These are phyloP conservation scores for Tenualosa ilisha DNA, from an alignment of 2,797 vertebrate genomes.

Conservation along the genomic window DNA sequence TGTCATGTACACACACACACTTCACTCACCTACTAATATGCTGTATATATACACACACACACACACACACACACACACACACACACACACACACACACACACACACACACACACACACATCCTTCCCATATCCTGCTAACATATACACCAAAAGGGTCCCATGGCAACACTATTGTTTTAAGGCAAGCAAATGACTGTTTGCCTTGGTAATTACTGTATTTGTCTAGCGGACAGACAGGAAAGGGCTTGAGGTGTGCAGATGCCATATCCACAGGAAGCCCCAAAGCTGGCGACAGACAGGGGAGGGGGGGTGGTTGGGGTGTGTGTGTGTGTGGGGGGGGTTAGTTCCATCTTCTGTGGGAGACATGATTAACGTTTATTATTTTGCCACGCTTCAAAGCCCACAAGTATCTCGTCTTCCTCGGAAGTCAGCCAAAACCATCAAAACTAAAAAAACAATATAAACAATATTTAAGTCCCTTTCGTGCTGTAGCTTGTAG, in stretches of 20 bases:
- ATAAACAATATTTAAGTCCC: background rate
- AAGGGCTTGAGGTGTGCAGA: background rate
- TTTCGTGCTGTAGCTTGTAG: background rate
- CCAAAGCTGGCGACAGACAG: background rate
- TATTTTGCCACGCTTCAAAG: conserved; percentile 35
- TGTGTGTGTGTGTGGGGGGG: background rate
- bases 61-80: background rate
- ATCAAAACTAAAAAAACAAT: background rate
- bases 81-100: background rate
- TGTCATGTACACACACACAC: background rate
- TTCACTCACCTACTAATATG: background rate
- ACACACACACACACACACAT: background rate
- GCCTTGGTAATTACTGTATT: conserved; percentile 18
- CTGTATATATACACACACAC: background rate
- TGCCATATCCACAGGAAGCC: conserved; percentile 8
- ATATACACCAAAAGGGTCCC: background rate
- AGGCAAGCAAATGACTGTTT: conserved; percentile 2
- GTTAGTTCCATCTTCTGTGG: background rate
- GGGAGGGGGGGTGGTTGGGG: background rate
- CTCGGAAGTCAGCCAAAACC: conserved; percentile 18
- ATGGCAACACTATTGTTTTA: conserved; percentile 18
- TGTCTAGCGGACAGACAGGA: background rate
- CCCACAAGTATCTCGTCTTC: conserved; percentile 17
- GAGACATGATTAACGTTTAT: conserved; percentile 27
- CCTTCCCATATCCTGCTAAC: background rate